These are phyloP conservation scores for Haemorhous mexicanus DNA, from an alignment of 2,113 vertebrate genomes.

Conservation along the genomic window DNA sequence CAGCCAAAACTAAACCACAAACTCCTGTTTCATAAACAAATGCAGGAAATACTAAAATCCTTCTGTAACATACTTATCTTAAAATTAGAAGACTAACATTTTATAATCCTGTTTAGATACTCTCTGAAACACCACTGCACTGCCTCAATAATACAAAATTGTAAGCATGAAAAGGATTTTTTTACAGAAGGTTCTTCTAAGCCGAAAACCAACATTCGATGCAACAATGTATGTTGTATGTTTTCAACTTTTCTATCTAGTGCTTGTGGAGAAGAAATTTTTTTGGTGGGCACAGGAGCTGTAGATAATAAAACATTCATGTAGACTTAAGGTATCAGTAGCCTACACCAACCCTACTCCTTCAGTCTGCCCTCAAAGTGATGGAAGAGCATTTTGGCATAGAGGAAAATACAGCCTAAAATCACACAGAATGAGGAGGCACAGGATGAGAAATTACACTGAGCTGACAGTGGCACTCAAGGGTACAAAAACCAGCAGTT, in stretches of 20 bases:
- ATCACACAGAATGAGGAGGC: not conserved
- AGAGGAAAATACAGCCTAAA: not conserved
- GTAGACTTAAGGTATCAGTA: not conserved
- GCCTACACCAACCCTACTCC: not conserved
- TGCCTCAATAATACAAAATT: not conserved
- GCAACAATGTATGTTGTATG: not conserved
- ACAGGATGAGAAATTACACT: not conserved
- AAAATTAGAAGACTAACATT: conserved; percentile 37
- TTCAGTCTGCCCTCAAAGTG: not conserved
- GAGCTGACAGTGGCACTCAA: not conserved
- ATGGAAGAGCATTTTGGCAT: not conserved
- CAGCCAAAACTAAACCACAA: conserved; percentile 41
- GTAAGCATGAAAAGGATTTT: not conserved
- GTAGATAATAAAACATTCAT: not conserved
- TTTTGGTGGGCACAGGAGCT: not conserved
- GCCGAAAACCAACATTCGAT: not conserved
- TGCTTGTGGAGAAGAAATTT: not conserved
- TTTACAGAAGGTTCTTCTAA: conserved; percentile 12
- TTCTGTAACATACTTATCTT: conserved; percentile 49
- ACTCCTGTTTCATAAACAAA: conserved; percentile 52
- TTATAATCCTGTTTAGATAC: conserved; percentile 34
- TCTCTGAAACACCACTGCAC: not conserved
- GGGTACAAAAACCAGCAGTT: not conserved
- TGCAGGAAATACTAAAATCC: conserved; percentile 63
- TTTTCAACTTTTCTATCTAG: not conserved